phyloP scores from a whole-genome alignment of 2,797 vertebrate species.

The Valencia hispanica region DNA sequence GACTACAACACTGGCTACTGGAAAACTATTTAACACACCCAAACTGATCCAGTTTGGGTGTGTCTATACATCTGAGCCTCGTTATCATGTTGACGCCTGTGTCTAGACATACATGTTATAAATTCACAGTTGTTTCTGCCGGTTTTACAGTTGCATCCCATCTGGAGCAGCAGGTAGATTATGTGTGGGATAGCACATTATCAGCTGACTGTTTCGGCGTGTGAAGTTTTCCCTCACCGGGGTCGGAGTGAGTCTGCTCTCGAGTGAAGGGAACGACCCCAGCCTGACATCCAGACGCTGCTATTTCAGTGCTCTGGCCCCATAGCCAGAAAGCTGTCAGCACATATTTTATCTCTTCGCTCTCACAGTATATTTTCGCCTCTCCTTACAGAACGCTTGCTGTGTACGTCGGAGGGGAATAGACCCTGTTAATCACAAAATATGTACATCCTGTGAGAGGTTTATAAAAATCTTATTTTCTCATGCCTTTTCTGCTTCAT shows the following conservation, averaged over 20 bases:
- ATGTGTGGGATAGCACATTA: conserved; percentile 53
- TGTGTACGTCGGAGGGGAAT: conserved; percentile 20
- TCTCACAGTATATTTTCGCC: conserved; percentile 60
- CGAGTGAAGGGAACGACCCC: conserved; percentile 64
- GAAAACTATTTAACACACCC: too few species aligned
- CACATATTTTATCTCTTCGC: conserved; percentile 74
- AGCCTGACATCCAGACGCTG: conserved; percentile 73
- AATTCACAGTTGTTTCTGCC: conserved; percentile 3
- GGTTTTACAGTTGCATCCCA: not conserved
- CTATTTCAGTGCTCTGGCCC: conserved; percentile 71
- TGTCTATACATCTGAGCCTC: too few species aligned
- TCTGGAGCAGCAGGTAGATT: conserved; percentile 34
- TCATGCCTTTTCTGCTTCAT: not conserved
- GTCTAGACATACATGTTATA: too few species aligned
- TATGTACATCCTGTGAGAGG: not conserved
- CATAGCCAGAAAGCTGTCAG: conserved; percentile 77
- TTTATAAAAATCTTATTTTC: not conserved
- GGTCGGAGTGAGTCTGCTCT: conserved; percentile 68
- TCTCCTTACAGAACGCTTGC: conserved; percentile 36
- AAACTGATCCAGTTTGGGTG: too few species aligned
- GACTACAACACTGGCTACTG: too few species aligned
- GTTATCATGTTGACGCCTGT: too few species aligned
- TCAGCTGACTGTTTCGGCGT: conserved; percentile 40
- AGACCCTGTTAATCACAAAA: conserved; percentile 10
- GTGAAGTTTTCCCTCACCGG: conserved; percentile 58